These are phyloP conservation scores for Maccullochella peelii DNA, from an alignment of 2,113 vertebrate species.

Conservation along the genomic window DNA sequence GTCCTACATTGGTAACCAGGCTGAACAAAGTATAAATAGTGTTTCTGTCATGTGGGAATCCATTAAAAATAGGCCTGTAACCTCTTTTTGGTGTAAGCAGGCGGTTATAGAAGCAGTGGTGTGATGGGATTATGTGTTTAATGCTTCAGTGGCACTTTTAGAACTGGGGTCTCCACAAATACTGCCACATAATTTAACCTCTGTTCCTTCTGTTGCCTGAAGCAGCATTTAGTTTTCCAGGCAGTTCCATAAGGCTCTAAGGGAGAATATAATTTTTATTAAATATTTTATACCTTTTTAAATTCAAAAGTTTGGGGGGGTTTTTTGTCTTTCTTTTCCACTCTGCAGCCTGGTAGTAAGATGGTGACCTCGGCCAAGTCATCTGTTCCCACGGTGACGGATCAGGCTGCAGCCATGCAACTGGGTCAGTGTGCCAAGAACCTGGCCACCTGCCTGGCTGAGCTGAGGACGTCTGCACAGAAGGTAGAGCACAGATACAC, in stretches of 20 bases:
- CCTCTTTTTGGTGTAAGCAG: conserved; percentile 56
- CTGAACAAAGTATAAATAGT: conserved; percentile 69
- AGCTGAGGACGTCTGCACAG: conserved; percentile 93
- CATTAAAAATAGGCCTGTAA: conserved; percentile 61
- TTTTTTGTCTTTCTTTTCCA: background rate
- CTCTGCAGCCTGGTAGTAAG: conserved; percentile 93
- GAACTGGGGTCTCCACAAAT: background rate
- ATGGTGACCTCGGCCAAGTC: conserved; percentile 98
- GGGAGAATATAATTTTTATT: background rate
- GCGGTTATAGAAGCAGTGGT: conserved; percentile 17
- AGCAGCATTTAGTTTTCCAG: background rate
- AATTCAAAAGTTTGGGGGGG: background rate
- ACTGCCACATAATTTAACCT: conserved; percentile 8
- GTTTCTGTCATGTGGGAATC: conserved; percentile 42
- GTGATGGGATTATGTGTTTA: conserved; percentile 25
- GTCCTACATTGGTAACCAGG: conserved; percentile 56
- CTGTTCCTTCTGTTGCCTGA: background rate
- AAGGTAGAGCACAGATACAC: conserved; percentile 84
- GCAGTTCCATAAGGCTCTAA: background rate
- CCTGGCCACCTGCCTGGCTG: conserved; percentile 95
- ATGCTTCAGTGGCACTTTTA: conserved; percentile 7
- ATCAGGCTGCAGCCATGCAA: conserved; percentile 98
- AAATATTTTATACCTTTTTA: background rate
- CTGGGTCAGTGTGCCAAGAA: conserved; percentile 98
- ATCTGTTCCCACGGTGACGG: conserved; percentile 94